Evolutionary conservation across 2,888 invertebrate genomes (phyloP).

Genomic region (Pimpla rufipes): DNA sequence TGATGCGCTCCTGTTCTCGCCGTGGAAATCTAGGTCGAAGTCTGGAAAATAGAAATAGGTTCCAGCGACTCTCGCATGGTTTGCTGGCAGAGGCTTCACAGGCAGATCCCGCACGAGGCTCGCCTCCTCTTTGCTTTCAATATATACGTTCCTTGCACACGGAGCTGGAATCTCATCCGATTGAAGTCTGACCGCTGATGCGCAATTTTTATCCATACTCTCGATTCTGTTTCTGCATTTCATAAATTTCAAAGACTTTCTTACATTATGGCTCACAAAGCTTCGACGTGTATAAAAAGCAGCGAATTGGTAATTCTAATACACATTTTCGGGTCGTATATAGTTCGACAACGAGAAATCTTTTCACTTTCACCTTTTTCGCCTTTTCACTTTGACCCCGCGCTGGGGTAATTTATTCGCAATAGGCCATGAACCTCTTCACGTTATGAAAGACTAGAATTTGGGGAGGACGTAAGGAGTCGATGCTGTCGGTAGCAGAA

Average conservation of each 20-base stretch:
- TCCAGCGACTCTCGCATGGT: conserved; percentile 13
- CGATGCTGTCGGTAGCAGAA: conserved; percentile 32
- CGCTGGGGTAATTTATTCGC: conserved; percentile 10
- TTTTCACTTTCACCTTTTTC: background rate
- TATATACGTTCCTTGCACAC: conserved; percentile 2
- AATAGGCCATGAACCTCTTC: background rate
- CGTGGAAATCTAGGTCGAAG: conserved; percentile 51
- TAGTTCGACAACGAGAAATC: background rate
- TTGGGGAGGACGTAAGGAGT: conserved; percentile 11
- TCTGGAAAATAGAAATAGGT: conserved; percentile 46
- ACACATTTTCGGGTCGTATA: no score
- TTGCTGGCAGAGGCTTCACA: conserved; percentile 27
- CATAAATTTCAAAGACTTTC: background rate
- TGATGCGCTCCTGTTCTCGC: conserved; percentile 23
- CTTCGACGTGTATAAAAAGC: background rate
- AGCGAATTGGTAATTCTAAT: background rate
- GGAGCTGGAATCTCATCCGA: background rate
- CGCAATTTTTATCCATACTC: background rate
- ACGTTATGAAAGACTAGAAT: conserved; percentile 17
- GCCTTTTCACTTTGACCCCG: background rate
- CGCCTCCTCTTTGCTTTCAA: conserved; percentile 29
- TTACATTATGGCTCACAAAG: background rate
- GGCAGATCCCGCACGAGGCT: conserved; percentile 23
- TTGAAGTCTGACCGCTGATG: background rate
- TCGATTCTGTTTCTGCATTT: background rate